phyloP scores from a whole-genome alignment of 2,797 vertebrate genomes.

The Chloroceryle inda region DNA sequence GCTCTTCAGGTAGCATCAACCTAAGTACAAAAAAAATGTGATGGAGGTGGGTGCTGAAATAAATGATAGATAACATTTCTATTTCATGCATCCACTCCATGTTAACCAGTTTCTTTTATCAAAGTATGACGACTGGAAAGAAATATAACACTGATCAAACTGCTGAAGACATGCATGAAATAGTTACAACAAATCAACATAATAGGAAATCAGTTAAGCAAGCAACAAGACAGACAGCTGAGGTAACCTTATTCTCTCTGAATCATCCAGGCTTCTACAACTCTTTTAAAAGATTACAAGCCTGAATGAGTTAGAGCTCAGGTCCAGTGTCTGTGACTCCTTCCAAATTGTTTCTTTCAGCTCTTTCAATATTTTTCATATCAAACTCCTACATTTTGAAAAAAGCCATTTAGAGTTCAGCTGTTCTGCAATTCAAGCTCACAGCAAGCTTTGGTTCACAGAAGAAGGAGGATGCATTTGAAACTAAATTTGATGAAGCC shows the following conservation, averaged over 20 bases:
- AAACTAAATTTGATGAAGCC: neutral
- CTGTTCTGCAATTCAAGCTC: constrained; percentile 12
- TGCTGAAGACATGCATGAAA: constrained; percentile 46
- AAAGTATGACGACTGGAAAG: constrained; percentile 8
- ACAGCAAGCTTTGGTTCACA: neutral
- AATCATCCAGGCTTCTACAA: constrained; percentile 18
- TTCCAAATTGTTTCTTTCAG: constrained; percentile 53
- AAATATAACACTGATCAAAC: constrained; percentile 25
- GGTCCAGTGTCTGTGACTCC: constrained; percentile 36
- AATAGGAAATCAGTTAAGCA: constrained; percentile 72
- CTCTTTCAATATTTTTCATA: constrained; percentile 47
- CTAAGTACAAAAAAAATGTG: constrained; percentile 65
- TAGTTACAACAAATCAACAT: constrained; percentile 61
- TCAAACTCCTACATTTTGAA: constrained; percentile 31
- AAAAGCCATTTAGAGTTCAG: constrained; percentile 34
- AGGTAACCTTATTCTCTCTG: constrained; percentile 54
- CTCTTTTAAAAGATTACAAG: constrained; percentile 53
- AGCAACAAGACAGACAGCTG: constrained; percentile 48
- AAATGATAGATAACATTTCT: neutral
- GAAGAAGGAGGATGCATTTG: neutral
- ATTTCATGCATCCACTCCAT: neutral
- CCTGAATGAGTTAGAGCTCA: constrained; percentile 9
- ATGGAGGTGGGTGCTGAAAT: neutral
- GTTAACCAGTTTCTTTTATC: neutral
- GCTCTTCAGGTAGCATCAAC: constrained; percentile 93